Evolutionary conservation across 92 coral and sea anemone species (phyloP), one percentile per base, ranked within the genome.

Genomic region (Porites evermanni): DNA sequence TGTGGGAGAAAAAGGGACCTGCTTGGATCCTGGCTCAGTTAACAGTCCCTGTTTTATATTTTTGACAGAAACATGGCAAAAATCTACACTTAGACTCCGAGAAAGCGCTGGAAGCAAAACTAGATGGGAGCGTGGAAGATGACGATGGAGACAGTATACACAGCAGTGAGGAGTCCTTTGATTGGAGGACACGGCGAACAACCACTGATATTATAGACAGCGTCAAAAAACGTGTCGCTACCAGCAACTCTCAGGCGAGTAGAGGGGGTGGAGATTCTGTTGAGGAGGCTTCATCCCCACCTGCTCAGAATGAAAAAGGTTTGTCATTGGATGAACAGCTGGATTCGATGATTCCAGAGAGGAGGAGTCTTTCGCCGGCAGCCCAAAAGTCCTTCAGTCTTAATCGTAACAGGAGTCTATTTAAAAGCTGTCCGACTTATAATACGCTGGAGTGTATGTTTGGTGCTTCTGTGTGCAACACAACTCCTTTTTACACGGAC

Each of bases 121-220:
- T 83, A 53, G 83, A 79, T 9, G 89, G 83, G 2, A 24, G 38
- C 2, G 32, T 29, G n/a, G 67, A 52, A 23, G 23, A 60, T 29
- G 81, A 74, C 12, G 84, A 80, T 14, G 59, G 12, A 50, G 78
- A 32, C 29, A 80, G 79, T 24, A 58, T 72, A 44, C 80, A 70
- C 32, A 78, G 88, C 70, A 86, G 93, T 58, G 93, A 83, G 18
- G 95, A 87, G 29, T 86, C 95, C 3, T 94, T 52, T 70, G 92
- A 94, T 79, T 94, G 95, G 98, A 92, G 90, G 74, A 16, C 65
- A 12, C 85, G 86, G 59, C 98, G 98, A 23, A 88, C 79, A 61
- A 94, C 98, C 1, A 85, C 88, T 16, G 89, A 88, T 75, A 80
- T 94, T 82, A 92, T 94, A 19, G 94, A 92, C 56, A 94, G 98